Evolutionary conservation across 2,113 vertebrate species (phyloP), one percentile per base, ranked within the genome.

Genomic region (Rostratula benghalensis): DNA sequence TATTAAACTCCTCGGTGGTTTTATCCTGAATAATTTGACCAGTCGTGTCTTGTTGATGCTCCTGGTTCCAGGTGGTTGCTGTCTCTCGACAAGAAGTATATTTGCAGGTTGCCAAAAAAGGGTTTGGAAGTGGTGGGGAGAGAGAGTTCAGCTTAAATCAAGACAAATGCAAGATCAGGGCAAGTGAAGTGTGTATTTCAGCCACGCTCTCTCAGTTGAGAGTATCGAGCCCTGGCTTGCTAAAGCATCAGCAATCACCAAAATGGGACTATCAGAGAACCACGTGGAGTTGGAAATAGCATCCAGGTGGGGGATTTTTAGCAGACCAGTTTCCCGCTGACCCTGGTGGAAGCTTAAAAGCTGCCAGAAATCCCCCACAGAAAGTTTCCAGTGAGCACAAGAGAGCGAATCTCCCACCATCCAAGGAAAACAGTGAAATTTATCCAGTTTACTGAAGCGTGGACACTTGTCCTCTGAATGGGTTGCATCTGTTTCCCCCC

Each of bases 371-470:
- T 74, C 60, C 78, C 46, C 9, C 39, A 4, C 1, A 3, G 65
- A 41, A 75, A 41, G 59, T 15, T 84, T 13, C 51, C 31, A 6
- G 1, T 3, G 13, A 61, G 11, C n/a, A 5, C 19, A 33, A 28
- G 53, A 30, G 27, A 21, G 39, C 30, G 10, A 24, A 11, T 78
- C 11, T 65, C 25, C 28, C 3, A 7, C 43, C 4, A 6, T 13
- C 3, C 1, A 35, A 37, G 8, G 15, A 27, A 84, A 83, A 14
- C 11, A 15, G 30, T 30, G 24, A 73, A 5, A 10, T n/a, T 25
- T 25, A 12, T 21, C 30, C 4, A 0, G 0, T 41, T 39, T 53
- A 11, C 22, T 19, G 33, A 37, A 74, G 28, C 4, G 28, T 0
- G 4, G 30, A 9, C 3, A 0, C 7, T 60, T 35, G 7, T 31